Evolutionary conservation across 2,888 invertebrate species (phyloP).

Genomic region (Caenorhabditis angaria): DNA sequence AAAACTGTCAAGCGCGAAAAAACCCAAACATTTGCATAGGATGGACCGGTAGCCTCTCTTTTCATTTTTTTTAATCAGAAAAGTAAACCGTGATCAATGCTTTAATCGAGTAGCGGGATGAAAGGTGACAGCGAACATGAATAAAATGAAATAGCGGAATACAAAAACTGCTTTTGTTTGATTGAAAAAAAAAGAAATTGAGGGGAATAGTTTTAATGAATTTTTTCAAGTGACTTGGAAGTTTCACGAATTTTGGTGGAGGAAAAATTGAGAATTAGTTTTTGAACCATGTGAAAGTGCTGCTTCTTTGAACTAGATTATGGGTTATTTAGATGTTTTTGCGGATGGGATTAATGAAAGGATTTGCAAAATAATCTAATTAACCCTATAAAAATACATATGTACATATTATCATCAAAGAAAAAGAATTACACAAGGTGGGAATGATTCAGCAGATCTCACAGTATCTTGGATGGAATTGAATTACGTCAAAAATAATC

Average conservation of each 20-base stretch:
- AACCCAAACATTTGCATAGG: background rate
- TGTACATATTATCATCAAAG: too few species aligned
- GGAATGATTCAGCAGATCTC: too few species aligned
- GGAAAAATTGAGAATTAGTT: background rate
- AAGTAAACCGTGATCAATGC: background rate
- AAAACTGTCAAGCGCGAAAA: background rate
- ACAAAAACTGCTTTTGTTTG: background rate
- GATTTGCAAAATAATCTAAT: too few species aligned
- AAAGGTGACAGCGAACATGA: background rate
- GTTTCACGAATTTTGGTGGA: background rate
- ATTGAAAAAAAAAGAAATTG: background rate
- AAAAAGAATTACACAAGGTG: too few species aligned
- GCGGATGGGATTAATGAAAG: too few species aligned
- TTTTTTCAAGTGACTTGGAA: background rate
- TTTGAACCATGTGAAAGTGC: background rate
- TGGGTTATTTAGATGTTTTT: too few species aligned
- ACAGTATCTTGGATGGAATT: too few species aligned
- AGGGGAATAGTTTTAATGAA: background rate
- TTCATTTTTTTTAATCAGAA: background rate
- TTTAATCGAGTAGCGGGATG: background rate
- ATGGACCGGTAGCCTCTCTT: conserved; percentile 1
- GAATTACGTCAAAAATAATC: too few species aligned
- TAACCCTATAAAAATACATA: too few species aligned
- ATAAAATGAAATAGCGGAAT: background rate
- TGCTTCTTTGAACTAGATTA: too few species aligned